phyloP scores from a whole-genome alignment of 1,140 invertebrate genomes.

The Sycobia sp. region DNA sequence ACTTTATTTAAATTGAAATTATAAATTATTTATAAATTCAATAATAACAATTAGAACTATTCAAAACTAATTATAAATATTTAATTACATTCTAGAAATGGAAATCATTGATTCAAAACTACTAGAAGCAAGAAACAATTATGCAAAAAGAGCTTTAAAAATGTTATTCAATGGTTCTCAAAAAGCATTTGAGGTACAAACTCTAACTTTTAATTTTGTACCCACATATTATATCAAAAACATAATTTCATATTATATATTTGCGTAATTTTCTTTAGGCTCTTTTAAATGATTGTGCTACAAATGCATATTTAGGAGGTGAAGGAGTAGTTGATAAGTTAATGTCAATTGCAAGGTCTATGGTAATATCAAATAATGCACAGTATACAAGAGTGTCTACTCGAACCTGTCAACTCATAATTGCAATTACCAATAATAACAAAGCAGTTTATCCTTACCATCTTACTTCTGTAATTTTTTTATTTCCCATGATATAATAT shows the following conservation, averaged over 20 bases:
- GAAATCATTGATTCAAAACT: constrained; percentile 53
- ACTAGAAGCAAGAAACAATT: constrained; percentile 53
- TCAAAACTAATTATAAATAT: too few species aligned
- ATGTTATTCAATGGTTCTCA: constrained; percentile 59
- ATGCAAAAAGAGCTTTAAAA: constrained; percentile 57
- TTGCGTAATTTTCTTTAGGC: too few species aligned
- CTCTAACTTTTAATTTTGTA: neutral
- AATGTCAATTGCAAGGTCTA: constrained; percentile 55
- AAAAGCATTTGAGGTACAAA: constrained; percentile 57
- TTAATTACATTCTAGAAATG: constrained; percentile 42
- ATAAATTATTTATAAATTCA: constrained; percentile 6
- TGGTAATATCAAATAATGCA: constrained; percentile 58
- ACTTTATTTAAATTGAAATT: constrained; percentile 3
- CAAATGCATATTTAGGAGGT: constrained; percentile 52
- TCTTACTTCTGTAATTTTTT: constrained; percentile 49
- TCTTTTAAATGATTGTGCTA: constrained; percentile 57
- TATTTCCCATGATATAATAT: neutral
- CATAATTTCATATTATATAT: too few species aligned
- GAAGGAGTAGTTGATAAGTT: constrained; percentile 58
- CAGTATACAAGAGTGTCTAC: constrained; percentile 58
- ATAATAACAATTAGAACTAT: too few species aligned
- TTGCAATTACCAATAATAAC: constrained; percentile 56
- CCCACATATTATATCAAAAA: neutral
- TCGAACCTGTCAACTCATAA: constrained; percentile 58
- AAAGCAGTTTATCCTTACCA: constrained; percentile 58